Percentiles rank a stretch among this genome's conserved stretches.
Evolutionary conservation across 2,888 invertebrate genomes (phyloP).

Genomic region (Corbicula japonica): DNA sequence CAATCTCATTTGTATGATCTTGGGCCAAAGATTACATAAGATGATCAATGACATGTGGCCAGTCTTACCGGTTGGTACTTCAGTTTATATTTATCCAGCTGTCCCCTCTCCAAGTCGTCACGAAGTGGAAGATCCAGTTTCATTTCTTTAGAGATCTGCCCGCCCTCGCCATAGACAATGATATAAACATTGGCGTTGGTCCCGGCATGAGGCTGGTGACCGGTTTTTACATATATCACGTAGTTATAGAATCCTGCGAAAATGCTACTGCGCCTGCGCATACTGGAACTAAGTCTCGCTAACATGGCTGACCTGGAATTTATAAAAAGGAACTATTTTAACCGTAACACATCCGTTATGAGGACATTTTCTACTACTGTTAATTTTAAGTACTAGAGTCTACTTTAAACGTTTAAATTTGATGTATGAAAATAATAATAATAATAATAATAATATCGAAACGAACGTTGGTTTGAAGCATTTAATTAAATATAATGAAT

Average conservation of each 20-base stretch:
- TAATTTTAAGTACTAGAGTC: no score
- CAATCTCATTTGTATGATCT: no score
- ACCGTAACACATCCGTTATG: no score
- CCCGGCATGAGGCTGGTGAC: constrained; percentile 85
- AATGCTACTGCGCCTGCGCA: constrained; percentile 36
- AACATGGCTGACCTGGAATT: constrained; percentile 23
- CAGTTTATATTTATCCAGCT: constrained; percentile 59
- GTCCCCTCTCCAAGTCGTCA: constrained; percentile 74
- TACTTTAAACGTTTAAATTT: no score
- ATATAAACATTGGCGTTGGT: constrained; percentile 86
- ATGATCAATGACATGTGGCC: no score
- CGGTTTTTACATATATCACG: constrained; percentile 85
- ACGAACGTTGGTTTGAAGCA: no score
- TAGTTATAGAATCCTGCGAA: constrained; percentile 49
- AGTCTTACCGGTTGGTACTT: constrained; percentile 49
- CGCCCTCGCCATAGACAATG: constrained; percentile 84
- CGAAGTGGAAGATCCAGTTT: constrained; percentile 82
- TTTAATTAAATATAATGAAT: no score
- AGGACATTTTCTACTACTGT: no score
- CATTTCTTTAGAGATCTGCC: constrained; percentile 76
- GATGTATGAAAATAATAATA: no score
- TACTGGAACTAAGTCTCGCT: constrained; percentile 9
- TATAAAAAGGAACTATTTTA: no score
- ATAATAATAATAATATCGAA: no score
- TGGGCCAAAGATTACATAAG: no score